Conservation (phyloP, 2,797 vertebrate species). For the Paramormyrops hopkinsi region DNA sequence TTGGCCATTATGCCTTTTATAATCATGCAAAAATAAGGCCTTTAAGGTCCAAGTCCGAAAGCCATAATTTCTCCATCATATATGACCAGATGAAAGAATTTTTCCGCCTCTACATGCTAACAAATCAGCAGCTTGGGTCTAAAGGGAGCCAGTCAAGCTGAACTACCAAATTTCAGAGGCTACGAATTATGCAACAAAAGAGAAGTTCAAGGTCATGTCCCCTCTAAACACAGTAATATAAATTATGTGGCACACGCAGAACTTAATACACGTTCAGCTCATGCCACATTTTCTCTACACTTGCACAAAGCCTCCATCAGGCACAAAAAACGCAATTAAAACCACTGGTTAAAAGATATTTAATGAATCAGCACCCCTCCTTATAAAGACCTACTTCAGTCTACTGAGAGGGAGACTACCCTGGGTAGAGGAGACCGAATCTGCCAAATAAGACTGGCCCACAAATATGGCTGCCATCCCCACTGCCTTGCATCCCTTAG, state of each 20-base stretch:
- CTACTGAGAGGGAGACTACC: not conserved
- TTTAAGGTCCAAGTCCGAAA: not conserved
- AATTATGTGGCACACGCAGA: not conserved
- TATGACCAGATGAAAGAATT: not conserved
- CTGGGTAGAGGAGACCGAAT: not conserved
- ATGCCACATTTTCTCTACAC: not conserved
- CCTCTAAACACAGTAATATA: not conserved
- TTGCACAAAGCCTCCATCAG: not conserved
- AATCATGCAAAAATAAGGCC: not conserved
- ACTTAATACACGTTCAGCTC: not conserved
- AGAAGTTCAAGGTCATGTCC: not conserved
- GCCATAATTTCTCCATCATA: not conserved
- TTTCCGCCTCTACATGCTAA: not conserved
- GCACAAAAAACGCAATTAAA: not conserved
- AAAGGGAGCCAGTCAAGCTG: not conserved
- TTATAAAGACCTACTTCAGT: not conserved
- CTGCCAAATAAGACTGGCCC: not conserved
- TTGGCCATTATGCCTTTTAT: slow-evolving; percentile 30
- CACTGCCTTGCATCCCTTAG: not conserved
- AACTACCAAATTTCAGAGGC: not conserved
- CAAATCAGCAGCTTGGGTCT: not conserved
- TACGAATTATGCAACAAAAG: not conserved
- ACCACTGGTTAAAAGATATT: not conserved
- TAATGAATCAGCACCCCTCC: not conserved
- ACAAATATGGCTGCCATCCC: not conserved